Evolutionary conservation across 2,888 invertebrate species (phyloP).

Genomic region (Gasteruption jaculator): DNA sequence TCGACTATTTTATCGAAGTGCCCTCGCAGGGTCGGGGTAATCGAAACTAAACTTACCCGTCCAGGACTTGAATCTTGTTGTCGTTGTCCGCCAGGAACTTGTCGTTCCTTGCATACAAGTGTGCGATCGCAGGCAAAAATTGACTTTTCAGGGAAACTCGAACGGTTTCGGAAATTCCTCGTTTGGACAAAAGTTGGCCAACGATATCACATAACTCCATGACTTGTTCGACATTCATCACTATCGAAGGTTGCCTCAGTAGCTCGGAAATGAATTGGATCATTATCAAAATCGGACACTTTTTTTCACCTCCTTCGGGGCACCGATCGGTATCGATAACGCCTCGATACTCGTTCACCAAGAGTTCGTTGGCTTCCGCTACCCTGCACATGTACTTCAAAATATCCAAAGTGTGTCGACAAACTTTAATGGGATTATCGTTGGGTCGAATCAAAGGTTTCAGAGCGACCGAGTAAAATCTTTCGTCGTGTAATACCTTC

Average conservation of each 20-base stretch:
- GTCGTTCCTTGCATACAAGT: conserved; percentile 42
- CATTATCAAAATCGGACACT: conserved; percentile 34
- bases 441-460: conserved; percentile 30
- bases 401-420: conserved; percentile 40
- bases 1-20: background rate
- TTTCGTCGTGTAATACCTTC: conserved; percentile 31
- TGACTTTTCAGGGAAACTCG: conserved; percentile 29
- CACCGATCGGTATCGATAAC: too few species aligned
- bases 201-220: conserved; percentile 35
- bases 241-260: conserved; percentile 42
- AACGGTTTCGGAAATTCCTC: conserved; percentile 34
- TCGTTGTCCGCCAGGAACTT: conserved; percentile 45
- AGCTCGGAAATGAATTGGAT: conserved; percentile 34
- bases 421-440: conserved; percentile 33
- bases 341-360: conserved; percentile 31
- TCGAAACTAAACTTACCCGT: conserved; percentile 39
- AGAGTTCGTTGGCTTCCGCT: conserved; percentile 37
- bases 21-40: background rate
- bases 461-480: conserved; percentile 38
- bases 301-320: too few species aligned
- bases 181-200: conserved; percentile 35
- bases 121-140: conserved; percentile 40
- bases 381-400: conserved; percentile 39
- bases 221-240: conserved; percentile 42
- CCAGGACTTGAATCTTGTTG: conserved; percentile 39